Evolutionary conservation across 2,797 vertebrate genomes (phyloP).

Genomic region (Hapalemur alaotrensis): DNA sequence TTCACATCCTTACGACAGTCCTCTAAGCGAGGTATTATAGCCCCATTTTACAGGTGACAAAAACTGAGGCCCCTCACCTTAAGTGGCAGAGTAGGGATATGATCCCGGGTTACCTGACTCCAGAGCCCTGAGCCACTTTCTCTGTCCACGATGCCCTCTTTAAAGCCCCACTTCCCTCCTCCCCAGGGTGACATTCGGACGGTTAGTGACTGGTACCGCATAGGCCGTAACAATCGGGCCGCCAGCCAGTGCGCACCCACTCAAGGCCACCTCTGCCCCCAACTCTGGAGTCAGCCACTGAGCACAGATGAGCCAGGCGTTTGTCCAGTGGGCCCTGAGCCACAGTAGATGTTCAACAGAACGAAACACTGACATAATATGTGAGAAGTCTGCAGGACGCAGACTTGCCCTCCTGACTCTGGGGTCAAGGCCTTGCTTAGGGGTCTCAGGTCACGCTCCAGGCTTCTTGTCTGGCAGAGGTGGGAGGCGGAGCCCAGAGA

Average conservation of each 20-base stretch:
- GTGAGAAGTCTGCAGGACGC: neutral
- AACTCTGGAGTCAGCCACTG: neutral
- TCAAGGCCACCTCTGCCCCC: neutral
- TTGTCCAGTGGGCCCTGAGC: neutral
- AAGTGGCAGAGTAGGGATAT: neutral
- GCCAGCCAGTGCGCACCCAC: neutral
- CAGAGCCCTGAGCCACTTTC: neutral
- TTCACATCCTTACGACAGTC: neutral
- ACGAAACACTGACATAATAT: too few relatives aligned
- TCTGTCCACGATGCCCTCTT: neutral
- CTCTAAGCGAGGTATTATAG: neutral
- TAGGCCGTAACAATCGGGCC: rapidly evolving
- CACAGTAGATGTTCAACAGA: neutral
- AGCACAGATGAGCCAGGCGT: neutral
- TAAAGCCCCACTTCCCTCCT: neutral
- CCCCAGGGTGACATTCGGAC: neutral
- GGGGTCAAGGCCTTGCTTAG: neutral
- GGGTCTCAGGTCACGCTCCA: neutral
- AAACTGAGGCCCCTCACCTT: neutral
- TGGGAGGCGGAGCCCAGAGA: neutral
- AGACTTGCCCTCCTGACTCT: neutral
- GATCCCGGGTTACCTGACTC: neutral
- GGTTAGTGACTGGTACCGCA: neutral
- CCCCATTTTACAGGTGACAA: neutral
- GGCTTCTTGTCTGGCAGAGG: neutral